Percentiles rank a stretch among this genome's conserved stretches.
These are phyloP conservation scores for Hydrolagus colliei DNA, from an alignment of 2,797 vertebrate species.

Conservation along the genomic window DNA sequence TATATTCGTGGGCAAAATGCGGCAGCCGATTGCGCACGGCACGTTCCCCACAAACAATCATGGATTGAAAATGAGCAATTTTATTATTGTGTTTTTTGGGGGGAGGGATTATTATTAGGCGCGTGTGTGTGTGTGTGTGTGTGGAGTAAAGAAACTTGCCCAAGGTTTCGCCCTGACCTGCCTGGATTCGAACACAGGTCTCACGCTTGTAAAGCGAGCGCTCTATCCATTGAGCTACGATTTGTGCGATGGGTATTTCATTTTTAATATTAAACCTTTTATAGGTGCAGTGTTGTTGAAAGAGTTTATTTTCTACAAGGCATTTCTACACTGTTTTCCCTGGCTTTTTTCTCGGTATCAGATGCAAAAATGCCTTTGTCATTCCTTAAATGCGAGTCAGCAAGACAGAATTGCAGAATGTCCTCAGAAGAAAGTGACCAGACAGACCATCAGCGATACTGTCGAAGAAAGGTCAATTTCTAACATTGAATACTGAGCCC, in stretches of 20 bases:
- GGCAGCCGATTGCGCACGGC: too few relatives aligned
- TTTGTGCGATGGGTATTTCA: not conserved
- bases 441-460: constrained; percentile 44
- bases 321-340: constrained; percentile 17
- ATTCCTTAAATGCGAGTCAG: constrained; percentile 42
- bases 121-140: too few relatives aligned
- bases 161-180: too few relatives aligned
- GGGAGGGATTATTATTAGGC: too few relatives aligned
- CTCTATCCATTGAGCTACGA: too few relatives aligned
- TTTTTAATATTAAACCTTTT: not conserved
- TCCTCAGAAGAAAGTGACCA: constrained; percentile 41
- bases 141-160: too few relatives aligned
- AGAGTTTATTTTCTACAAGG: not conserved
- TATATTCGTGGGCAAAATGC: too few relatives aligned
- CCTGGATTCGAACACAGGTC: too few relatives aligned
- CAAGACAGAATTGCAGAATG: constrained; percentile 44
- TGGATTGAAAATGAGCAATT: too few relatives aligned
- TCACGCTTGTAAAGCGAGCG: too few relatives aligned
- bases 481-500: constrained; percentile 48
- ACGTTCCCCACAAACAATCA: too few relatives aligned
- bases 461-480: constrained; percentile 52
- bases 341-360: constrained; percentile 35
- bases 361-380: constrained; percentile 44
- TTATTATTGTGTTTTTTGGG: too few relatives aligned
- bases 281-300: not conserved